Evolutionary conservation across 2,888 invertebrate species (phyloP).

Genomic region (Diadegma fenestrale): DNA sequence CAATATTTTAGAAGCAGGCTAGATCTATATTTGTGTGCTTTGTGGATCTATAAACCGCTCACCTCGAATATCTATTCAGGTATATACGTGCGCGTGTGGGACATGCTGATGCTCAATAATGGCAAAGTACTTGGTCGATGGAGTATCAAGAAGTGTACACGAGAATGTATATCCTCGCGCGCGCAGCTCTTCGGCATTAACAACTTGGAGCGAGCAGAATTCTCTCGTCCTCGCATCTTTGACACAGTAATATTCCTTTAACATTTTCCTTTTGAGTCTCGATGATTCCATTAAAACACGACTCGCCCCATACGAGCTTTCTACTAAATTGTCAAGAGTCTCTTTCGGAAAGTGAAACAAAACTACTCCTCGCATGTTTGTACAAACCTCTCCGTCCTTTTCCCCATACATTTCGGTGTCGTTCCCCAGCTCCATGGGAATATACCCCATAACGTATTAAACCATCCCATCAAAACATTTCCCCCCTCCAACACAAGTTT

Average conservation of each 20-base stretch:
- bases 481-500: slow-evolving; percentile 64
- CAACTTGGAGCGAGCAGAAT: too few species aligned
- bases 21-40: neutral
- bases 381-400: neutral
- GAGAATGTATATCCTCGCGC: too few species aligned
- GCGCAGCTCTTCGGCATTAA: slow-evolving; percentile 51
- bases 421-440: slow-evolving; percentile 14
- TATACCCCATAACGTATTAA: slow-evolving; percentile 68
- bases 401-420: neutral
- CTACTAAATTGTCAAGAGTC: slow-evolving; percentile 14
- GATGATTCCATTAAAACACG: neutral
- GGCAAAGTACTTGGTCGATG: neutral
- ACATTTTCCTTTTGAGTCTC: neutral
- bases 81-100: neutral
- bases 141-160: neutral
- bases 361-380: slow-evolving; percentile 1
- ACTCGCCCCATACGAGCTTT: neutral
- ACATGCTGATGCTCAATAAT: neutral
- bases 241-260: neutral
- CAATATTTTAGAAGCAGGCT: neutral
- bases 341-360: neutral
- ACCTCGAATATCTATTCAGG: neutral
- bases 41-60: neutral
- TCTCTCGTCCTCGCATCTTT: neutral
- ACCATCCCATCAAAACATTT: slow-evolving; percentile 63